A percentile compares a stretch with the other conserved stretches of the same genome.
Conservation (phyloP, 35 echinoderm and acorn worm genomes). For the Ophiothrix spiculata region DNA sequence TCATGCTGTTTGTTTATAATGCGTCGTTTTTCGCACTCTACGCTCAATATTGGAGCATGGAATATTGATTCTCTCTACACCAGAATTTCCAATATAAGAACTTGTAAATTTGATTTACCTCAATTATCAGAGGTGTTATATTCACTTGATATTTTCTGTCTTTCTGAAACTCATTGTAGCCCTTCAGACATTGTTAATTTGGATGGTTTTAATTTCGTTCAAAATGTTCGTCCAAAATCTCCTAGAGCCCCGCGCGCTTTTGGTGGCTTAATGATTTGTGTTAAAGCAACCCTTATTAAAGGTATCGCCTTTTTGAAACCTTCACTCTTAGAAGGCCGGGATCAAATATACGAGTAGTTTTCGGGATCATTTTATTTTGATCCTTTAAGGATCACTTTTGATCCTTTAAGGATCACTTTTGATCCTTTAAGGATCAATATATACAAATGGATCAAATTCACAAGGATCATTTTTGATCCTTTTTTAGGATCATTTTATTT, state of each 20-base stretch:
- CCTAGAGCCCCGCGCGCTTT: neutral
- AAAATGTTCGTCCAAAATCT: neutral
- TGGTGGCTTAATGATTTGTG: neutral
- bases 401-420: too few relatives aligned
- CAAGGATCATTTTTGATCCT: too few relatives aligned
- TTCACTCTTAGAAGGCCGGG: too few relatives aligned
- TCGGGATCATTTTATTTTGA: too few relatives aligned
- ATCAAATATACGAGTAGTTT: too few relatives aligned
- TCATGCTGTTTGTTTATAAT: neutral
- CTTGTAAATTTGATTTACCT: constrained; percentile 7
- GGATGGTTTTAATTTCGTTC: neutral
- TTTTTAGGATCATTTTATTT: too few relatives aligned
- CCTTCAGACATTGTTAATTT: neutral
- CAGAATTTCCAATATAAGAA: neutral
- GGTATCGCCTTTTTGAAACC: neutral
- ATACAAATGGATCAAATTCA: too few relatives aligned
- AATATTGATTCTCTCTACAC: constrained; percentile 4
- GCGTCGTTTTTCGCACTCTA: neutral
- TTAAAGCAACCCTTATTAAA: neutral
- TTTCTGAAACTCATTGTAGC: neutral
- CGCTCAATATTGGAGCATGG: neutral
- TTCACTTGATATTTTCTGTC: neutral
- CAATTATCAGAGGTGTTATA: neutral
- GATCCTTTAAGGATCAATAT: too few relatives aligned
- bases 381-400: too few relatives aligned